Conservation (phyloP, 2,797 vertebrate genomes). For the Myotis myotis region DNA sequence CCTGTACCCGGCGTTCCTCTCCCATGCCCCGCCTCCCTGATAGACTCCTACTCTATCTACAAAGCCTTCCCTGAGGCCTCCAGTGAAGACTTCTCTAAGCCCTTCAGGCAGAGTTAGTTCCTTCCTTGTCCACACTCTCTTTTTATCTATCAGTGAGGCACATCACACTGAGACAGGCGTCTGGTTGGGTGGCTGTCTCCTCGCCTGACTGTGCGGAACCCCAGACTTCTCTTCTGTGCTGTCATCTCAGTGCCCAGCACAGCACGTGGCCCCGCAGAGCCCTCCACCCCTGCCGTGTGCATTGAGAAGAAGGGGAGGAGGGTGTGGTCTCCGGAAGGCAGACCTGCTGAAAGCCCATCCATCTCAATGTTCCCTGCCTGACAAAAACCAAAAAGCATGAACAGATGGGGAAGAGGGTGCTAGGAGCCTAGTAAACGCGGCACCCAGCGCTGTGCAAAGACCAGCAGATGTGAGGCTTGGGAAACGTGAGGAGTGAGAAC, state of each 20-base stretch:
- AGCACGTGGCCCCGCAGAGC: background rate
- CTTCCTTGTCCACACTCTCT: background rate
- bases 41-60: background rate
- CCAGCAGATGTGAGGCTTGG: background rate
- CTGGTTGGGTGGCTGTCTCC: background rate
- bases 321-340: background rate
- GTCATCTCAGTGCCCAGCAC: background rate
- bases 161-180: background rate
- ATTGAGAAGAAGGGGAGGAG: background rate
- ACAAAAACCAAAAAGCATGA: background rate
- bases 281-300: background rate
- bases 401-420: background rate
- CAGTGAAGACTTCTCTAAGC: background rate
- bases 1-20: background rate
- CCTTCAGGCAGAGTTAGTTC: background rate
- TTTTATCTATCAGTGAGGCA: rapidly evolving
- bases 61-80: background rate
- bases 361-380: conserved; percentile 30
- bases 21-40: background rate
- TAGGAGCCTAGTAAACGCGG: background rate
- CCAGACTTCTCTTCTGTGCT: background rate
- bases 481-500: background rate
- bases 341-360: conserved; percentile 11
- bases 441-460: background rate
- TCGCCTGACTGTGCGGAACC: background rate